A percentile compares a stretch with the other conserved stretches of the same genome.
Evolutionary conservation across 30 jellyfish, hydroid and myxozoan species (phyloP).

Genomic region (Sanderia malayensis): DNA sequence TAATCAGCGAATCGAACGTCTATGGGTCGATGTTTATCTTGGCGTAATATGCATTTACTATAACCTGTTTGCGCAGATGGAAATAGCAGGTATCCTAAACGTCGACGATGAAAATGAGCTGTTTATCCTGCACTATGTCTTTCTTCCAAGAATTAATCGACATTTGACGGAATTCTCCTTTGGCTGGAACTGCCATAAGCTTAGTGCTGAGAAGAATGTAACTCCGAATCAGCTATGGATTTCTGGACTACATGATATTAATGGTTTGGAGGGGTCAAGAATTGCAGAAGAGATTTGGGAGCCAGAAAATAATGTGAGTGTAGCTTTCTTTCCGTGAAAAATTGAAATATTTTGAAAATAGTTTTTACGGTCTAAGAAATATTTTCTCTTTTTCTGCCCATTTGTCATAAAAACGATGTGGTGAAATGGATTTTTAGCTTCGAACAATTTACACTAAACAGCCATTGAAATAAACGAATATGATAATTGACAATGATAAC

Average conservation of each 20-base stretch:
- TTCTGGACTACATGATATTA: not conserved
- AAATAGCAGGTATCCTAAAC: not conserved
- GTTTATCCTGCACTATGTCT: not conserved
- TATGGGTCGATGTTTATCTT: no score
- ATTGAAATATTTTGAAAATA: no score
- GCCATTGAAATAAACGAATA: no score
- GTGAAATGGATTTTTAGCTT: no score
- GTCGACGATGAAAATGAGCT: not conserved
- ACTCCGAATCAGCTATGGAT: not conserved
- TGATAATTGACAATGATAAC: no score
- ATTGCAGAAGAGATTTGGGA: not conserved
- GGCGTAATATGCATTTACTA: not conserved
- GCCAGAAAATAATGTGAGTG: not conserved
- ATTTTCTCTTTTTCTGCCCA: no score
- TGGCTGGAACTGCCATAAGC: not conserved
- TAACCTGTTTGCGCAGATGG: not conserved
- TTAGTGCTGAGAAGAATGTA: not conserved
- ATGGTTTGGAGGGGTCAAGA: not conserved
- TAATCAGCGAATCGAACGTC: no score
- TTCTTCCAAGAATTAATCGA: not conserved
- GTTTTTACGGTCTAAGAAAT: no score
- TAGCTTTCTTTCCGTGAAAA: no score
- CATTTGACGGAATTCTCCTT: not conserved
- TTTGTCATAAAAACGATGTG: no score
- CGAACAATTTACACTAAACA: no score